phyloP scores from a whole-genome alignment of 2,113 vertebrate species.

The Chaenocephalus aceratus region DNA sequence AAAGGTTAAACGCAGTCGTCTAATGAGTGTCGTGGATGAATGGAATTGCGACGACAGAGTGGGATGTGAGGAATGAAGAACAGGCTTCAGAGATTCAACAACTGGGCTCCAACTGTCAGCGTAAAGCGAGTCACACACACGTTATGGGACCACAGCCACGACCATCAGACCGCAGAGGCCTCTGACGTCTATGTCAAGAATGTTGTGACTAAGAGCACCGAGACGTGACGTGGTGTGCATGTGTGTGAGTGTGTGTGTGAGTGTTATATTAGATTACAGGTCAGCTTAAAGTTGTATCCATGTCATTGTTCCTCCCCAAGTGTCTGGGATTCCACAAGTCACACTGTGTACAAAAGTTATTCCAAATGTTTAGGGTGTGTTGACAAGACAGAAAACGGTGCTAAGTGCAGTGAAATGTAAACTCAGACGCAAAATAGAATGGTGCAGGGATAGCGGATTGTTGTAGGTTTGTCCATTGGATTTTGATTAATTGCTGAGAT shows the following conservation, averaged over 20 bases:
- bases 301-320: constrained; percentile 58
- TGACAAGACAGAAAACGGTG: constrained; percentile 15
- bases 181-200: constrained; percentile 68
- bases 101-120: constrained; percentile 50
- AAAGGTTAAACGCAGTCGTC: not conserved
- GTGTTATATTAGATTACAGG: constrained; percentile 74
- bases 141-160: constrained; percentile 27
- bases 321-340: constrained; percentile 62
- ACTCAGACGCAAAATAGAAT: not conserved
- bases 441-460: too few relatives aligned
- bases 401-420: not conserved
- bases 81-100: constrained; percentile 51
- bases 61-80: constrained; percentile 19
- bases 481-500: too few relatives aligned
- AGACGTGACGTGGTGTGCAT: constrained; percentile 47
- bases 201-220: constrained; percentile 59
- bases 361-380: constrained; percentile 18
- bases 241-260: not conserved
- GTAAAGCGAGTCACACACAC: not conserved
- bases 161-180: constrained; percentile 37
- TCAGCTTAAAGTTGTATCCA: constrained; percentile 48
- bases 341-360: constrained; percentile 10
- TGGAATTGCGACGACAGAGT: not conserved
- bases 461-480: too few relatives aligned
- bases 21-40: constrained; percentile 18